Evolutionary conservation across 2,888 invertebrate genomes (phyloP), one percentile per base, ranked within the genome.

Genomic region (Ochropleura leucogaster): DNA sequence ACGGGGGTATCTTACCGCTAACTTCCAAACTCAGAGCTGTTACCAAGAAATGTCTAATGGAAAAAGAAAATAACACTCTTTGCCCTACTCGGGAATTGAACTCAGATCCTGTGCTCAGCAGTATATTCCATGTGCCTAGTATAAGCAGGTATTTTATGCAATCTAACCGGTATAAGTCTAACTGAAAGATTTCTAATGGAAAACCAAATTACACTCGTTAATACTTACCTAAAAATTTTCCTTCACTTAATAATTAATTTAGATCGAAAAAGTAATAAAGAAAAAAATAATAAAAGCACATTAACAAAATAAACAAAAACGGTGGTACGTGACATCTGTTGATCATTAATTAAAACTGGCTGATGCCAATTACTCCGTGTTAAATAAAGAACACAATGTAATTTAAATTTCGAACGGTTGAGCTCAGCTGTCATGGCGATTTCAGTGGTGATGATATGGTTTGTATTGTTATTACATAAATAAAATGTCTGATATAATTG

Each of bases 341-440:
- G 88, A 82, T 82, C 86, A 82, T 83, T 87, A 90, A 93, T 93
- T 92, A 93, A 93, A 91, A 91, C 89, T 91, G 74, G 79, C 46
- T 55, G 49, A 79, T 84, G 76, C 78, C 84, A 83, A 91, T 92
- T 91, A 92, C 91, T 87, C 85, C 87, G 88, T 80, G 76, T 89
- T 86, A 83, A 89, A 89, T 65, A 40, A 65, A 57, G 63, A 75
- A 88, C 89, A 87, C 88, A 89, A 79, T 90, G 92, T 87, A 85
- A 90, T 92, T 93, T 90, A 91, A 89, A 88, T 89, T 89, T 83
- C 72, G 74, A 87, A 87, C 78, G 18, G 60, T 47, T 40, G 51
- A 60, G 16, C 40, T 60, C 69, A n/a, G 14, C 69, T 76, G 80
- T 68, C 64, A 68, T 40, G 51, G 80, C 49, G n/a, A 42, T 14